A percentile compares a stretch with the other conserved stretches of the same genome.
phyloP scores from a whole-genome alignment of 2,888 invertebrate species.

The Tenodera sinensis region DNA sequence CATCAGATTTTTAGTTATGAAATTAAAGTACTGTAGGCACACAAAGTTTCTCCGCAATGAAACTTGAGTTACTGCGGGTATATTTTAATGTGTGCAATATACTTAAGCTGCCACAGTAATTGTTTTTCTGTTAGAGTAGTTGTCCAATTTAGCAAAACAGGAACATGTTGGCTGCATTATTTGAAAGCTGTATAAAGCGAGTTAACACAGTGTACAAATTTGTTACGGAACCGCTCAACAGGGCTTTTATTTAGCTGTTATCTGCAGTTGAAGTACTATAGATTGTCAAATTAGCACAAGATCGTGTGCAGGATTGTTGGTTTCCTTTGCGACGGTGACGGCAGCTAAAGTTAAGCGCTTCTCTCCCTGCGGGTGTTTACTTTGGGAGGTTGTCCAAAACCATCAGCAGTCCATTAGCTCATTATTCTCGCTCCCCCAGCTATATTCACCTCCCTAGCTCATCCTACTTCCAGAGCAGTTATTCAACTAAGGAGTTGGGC shows the following conservation, averaged over 20 bases:
- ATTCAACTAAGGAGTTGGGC: background rate
- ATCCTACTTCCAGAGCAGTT: background rate
- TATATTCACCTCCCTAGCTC: background rate
- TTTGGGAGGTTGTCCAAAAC: background rate
- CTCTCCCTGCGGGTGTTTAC: background rate
- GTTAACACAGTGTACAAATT: too few species aligned
- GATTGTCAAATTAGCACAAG: background rate
- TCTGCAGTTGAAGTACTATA: background rate
- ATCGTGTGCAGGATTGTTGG: background rate
- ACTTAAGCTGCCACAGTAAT: too few species aligned
- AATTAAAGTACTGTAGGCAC: too few species aligned
- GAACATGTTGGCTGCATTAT: too few species aligned
- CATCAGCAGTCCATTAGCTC: constrained; percentile 24
- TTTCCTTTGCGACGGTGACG: background rate
- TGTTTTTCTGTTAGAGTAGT: too few species aligned
- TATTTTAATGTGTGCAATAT: too few species aligned
- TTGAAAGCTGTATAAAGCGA: too few species aligned
- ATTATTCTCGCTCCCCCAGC: constrained; percentile 17
- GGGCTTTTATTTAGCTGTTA: background rate
- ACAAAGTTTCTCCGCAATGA: too few species aligned
- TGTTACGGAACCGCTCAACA: background rate
- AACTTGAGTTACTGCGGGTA: too few species aligned
- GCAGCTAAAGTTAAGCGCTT: background rate
- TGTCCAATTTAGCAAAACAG: too few species aligned
- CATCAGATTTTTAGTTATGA: too few species aligned